These are phyloP conservation scores for Progne subis DNA, from an alignment of 2,113 vertebrate genomes.

Conservation along the genomic window DNA sequence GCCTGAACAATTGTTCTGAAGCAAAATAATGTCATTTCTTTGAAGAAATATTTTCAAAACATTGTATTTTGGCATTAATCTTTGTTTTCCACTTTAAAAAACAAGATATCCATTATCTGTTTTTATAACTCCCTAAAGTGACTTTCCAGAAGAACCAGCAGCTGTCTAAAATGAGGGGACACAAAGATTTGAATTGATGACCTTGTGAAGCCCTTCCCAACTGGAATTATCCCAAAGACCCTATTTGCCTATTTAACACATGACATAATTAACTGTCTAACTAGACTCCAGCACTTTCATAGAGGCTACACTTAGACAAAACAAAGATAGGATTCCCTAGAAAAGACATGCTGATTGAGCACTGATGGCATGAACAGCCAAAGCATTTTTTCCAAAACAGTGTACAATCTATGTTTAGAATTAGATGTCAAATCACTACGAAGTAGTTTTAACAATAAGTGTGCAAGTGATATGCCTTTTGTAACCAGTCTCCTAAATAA, in stretches of 20 bases:
- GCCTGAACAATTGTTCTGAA: not conserved
- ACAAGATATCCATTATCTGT: not conserved
- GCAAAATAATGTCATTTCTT: not conserved
- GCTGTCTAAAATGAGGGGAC: not conserved
- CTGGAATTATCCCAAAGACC: not conserved
- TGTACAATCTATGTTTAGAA: not conserved
- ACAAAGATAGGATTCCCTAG: not conserved
- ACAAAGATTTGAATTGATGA: not conserved
- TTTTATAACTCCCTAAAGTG: not conserved
- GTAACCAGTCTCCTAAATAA: not conserved
- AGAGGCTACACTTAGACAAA: not conserved
- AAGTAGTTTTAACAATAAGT: not conserved
- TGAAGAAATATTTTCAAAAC: not conserved
- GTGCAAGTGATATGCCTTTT: not conserved
- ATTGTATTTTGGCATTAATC: not conserved
- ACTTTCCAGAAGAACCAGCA: not conserved
- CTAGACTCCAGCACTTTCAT: not conserved
- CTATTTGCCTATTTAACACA: not conserved
- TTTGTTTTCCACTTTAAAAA: not conserved
- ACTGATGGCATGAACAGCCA: not conserved
- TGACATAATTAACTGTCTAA: not conserved
- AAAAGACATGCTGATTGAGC: not conserved
- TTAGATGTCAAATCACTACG: not conserved
- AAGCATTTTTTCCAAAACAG: not conserved
- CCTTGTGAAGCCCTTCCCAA: not conserved